phyloP scores from a whole-genome alignment of 35 echinoderm and acorn worm species.

The Antedon bifida region DNA sequence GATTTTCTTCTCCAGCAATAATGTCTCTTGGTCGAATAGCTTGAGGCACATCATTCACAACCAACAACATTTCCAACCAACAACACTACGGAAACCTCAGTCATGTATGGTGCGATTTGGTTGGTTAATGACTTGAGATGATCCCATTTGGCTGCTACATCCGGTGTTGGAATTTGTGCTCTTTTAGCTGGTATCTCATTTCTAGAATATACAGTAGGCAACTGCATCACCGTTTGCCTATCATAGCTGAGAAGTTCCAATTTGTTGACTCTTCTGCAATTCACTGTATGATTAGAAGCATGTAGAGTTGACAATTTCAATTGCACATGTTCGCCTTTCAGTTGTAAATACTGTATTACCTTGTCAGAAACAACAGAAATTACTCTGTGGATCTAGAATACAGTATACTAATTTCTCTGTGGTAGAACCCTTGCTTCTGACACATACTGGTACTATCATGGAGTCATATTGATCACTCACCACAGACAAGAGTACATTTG shows the following conservation, averaged over 20 bases:
- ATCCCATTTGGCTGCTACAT: constrained; percentile 6
- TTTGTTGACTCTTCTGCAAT: not conserved
- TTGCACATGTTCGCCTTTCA: no score
- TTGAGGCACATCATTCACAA: not conserved
- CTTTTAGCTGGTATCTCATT: not conserved
- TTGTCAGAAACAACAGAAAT: no score
- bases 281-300: no score
- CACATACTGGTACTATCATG: no score
- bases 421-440: no score
- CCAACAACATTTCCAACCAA: no score
- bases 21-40: not conserved
- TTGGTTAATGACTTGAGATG: not conserved
- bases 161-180: constrained; percentile 18
- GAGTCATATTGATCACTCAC: no score
- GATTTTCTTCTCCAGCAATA: not conserved
- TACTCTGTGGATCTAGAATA: no score
- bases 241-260: constrained; percentile 13
- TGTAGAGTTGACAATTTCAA: no score
- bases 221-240: not conserved
- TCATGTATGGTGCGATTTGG: not conserved
- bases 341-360: no score
- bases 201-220: constrained; percentile 15
- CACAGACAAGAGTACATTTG: no score
- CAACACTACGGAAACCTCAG: not conserved
- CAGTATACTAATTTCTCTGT: no score